Evolutionary conservation across 2,113 vertebrate genomes (phyloP), one percentile per base, ranked within the genome.

Genomic region (Hucho hucho): DNA sequence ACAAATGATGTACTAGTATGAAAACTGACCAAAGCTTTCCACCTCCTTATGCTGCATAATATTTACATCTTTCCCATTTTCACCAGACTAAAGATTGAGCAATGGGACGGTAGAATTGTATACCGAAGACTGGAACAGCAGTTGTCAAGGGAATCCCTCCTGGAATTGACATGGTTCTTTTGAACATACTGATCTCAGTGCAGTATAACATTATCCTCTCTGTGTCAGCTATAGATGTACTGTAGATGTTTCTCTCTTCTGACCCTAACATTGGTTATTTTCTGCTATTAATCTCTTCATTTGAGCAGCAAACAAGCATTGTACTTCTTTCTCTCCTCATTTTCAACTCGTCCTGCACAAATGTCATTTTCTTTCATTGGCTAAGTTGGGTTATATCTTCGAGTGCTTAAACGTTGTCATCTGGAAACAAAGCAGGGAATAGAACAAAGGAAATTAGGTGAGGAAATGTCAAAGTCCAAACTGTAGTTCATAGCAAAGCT

Each of bases 381-480:
- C 47, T 49, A 49, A 49, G 14, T 1, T 49, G 47, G 14, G 47
- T 69, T 32, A 14, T 58, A 46, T 3, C 46, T n/a, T 18, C 59
- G 43, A 49, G 43, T 1, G 47, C 76, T 92, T 90, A 93, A 76
- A 87, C 86, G 72, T 66, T 66, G 53, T 2, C 85, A 6, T 86
- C 93, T 94, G 90, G 53, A 37, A 76, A 81, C 64, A 74, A 37
- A 59, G 7, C 61, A 68, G 9, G 22, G n/a, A 53, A 68, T 25
- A 64, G 3, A 58, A 22, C 69, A 46, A 64, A 71, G 20, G 68
- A 9, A 28, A 63, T 74, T 64, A 13, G 13, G 46, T 47, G 13
- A 47, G 47, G 4, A 49, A 13, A 49, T 49, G 47, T 16, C 47
- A 16, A 49, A 49, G 3, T 49, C 47, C 11, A 49, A 49, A 49